Evolutionary conservation across 2,888 invertebrate genomes (phyloP).

Genomic region (Seira musarum): DNA sequence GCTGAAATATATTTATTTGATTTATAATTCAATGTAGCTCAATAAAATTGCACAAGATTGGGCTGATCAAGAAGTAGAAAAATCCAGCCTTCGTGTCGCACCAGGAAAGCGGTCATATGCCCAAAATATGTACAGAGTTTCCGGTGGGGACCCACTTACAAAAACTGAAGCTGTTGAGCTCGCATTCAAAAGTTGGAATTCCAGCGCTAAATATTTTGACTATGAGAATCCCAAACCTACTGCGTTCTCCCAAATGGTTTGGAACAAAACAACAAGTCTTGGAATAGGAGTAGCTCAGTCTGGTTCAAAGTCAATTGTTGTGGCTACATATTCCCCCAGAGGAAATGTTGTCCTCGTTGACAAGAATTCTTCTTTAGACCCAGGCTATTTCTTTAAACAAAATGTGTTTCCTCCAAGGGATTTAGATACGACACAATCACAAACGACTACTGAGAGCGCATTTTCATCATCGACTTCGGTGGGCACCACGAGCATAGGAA

Average conservation of each 20-base stretch:
- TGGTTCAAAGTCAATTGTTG: constrained; percentile 49
- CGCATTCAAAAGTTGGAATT: constrained; percentile 57
- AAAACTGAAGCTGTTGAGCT: constrained; percentile 49
- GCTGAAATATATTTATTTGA: no score
- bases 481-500: no score
- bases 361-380: constrained; percentile 32
- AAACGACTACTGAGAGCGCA: no score
- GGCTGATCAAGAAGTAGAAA: constrained; percentile 46
- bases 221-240: constrained; percentile 55
- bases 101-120: constrained; percentile 60
- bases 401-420: constrained; percentile 56
- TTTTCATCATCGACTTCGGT: no score
- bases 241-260: constrained; percentile 60
- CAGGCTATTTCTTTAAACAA: constrained; percentile 54
- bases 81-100: neutral
- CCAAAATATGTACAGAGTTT: constrained; percentile 59
- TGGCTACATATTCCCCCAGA: constrained; percentile 48
- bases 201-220: constrained; percentile 47
- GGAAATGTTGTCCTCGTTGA: constrained; percentile 60
- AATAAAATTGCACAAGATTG: constrained; percentile 54
- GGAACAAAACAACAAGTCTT: constrained; percentile 55
- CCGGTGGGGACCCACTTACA: constrained; percentile 43
- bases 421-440: neutral
- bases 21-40: no score
- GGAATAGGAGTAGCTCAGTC: constrained; percentile 54